phyloP scores from a whole-genome alignment of 2,888 invertebrate genomes.

The Drosophila phalerata region DNA sequence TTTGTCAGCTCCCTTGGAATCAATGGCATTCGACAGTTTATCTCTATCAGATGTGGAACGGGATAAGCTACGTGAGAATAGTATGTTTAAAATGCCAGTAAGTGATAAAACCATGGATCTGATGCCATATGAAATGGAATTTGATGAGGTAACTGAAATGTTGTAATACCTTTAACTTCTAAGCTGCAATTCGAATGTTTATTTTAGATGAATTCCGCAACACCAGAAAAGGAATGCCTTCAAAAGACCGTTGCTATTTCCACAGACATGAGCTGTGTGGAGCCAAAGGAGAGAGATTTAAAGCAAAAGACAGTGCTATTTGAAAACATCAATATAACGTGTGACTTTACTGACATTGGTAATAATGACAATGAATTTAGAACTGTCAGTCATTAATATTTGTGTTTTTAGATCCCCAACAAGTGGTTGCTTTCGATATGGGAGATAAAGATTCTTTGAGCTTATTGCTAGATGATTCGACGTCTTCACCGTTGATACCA shows the following conservation, averaged over 20 bases:
- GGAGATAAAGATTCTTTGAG: constrained; percentile 27
- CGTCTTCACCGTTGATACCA: constrained; percentile 65
- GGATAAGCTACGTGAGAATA: constrained; percentile 35
- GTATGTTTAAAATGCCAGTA: constrained; percentile 27
- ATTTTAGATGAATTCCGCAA: constrained; percentile 17
- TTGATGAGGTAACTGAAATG: constrained; percentile 18
- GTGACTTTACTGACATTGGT: constrained; percentile 46
- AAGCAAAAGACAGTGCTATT: constrained; percentile 38
- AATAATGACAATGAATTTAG: neutral
- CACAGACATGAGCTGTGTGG: constrained; percentile 18
- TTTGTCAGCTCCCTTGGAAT: constrained; percentile 7
- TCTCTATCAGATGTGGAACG: constrained; percentile 41
- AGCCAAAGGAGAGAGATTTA: neutral
- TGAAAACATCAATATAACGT: constrained; percentile 40
- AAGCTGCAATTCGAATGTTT: neutral
- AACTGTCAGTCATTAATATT: neutral
- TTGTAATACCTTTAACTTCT: neutral
- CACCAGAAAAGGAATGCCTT: neutral
- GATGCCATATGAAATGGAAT: constrained; percentile 24
- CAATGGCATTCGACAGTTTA: constrained; percentile 46
- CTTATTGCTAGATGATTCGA: constrained; percentile 38
- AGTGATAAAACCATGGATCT: constrained; percentile 62
- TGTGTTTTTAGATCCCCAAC: constrained; percentile 25
- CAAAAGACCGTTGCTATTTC: constrained; percentile 9
- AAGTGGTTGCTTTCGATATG: constrained; percentile 18